A percentile compares a stretch with the other conserved stretches of the same genome.
These are phyloP conservation scores for Epinotia ramella DNA, from an alignment of 2,888 invertebrate species.

Conservation along the genomic window DNA sequence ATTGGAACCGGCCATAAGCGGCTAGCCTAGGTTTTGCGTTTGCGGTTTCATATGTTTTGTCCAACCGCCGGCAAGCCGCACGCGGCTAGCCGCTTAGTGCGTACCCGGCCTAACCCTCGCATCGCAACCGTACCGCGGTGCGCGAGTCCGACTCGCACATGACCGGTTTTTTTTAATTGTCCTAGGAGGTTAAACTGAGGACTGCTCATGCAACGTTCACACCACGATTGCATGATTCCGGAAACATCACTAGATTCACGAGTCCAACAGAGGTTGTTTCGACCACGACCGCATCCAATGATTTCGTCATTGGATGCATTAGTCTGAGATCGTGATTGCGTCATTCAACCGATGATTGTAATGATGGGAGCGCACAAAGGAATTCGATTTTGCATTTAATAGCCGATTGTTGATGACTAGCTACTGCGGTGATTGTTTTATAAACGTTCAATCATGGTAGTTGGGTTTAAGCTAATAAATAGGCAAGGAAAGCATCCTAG, in stretches of 20 bases:
- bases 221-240: constrained; percentile 1
- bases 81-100: no score
- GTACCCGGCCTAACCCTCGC: no score
- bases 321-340: constrained; percentile 41
- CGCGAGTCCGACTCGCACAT: no score
- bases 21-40: no score
- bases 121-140: no score
- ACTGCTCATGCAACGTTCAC: not conserved
- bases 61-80: no score
- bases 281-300: constrained; percentile 37
- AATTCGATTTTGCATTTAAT: constrained; percentile 44
- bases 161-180: no score
- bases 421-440: constrained; percentile 39
- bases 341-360: constrained; percentile 30
- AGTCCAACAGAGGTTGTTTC: constrained; percentile 9
- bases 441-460: constrained; percentile 14
- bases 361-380: constrained; percentile 45
- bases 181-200: not conserved
- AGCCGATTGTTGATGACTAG: constrained; percentile 30
- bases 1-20: no score
- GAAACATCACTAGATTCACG: constrained; percentile 13
- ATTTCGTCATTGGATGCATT: constrained; percentile 33
- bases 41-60: no score
- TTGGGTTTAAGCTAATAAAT: not conserved
- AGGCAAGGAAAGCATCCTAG: no score